Conservation (phyloP, 2,888 invertebrate species). For the Drosophila multiciliata region DNA sequence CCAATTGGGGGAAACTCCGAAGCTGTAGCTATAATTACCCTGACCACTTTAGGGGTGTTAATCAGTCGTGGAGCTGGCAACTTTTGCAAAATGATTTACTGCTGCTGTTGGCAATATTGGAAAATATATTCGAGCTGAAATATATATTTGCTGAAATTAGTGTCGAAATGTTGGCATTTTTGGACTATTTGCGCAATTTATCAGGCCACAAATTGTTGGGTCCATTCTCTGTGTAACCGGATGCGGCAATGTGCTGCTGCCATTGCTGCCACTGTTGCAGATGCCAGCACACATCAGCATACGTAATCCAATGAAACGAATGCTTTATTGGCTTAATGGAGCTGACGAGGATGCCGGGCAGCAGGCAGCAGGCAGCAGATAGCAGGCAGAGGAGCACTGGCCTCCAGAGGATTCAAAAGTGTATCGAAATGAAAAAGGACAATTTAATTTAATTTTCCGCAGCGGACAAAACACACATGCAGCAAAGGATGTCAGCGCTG, state of each 20-base stretch:
- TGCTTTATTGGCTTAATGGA: constrained; percentile 80
- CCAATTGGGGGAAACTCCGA: constrained; percentile 10
- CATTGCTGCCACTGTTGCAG: neutral
- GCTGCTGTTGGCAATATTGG: constrained; percentile 24
- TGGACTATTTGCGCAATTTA: constrained; percentile 72
- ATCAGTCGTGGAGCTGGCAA: constrained; percentile 37
- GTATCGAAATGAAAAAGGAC: constrained; percentile 82
- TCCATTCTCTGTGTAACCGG: constrained; percentile 66
- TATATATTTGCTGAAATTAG: constrained; percentile 58
- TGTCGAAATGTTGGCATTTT: constrained; percentile 27
- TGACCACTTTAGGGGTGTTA: constrained; percentile 37
- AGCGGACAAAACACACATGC: constrained; percentile 35
- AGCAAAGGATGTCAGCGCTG: constrained; percentile 51
- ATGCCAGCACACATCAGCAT: constrained; percentile 61
- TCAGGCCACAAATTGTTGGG: constrained; percentile 67
- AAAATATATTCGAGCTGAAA: constrained; percentile 15
- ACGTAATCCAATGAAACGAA: constrained; percentile 81
- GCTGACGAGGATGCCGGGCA: constrained; percentile 64
- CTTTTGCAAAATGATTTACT: constrained; percentile 56
- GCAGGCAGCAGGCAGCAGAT: neutral
- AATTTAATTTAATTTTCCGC: constrained; percentile 83
- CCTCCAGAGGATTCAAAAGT: constrained; percentile 69
- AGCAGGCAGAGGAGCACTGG: constrained; percentile 2
- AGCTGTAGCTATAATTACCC: constrained; percentile 58
- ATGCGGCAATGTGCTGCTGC: constrained; percentile 36